Evolutionary conservation across 2,113 vertebrate species (phyloP).

Genomic region (Glaucomys volans): DNA sequence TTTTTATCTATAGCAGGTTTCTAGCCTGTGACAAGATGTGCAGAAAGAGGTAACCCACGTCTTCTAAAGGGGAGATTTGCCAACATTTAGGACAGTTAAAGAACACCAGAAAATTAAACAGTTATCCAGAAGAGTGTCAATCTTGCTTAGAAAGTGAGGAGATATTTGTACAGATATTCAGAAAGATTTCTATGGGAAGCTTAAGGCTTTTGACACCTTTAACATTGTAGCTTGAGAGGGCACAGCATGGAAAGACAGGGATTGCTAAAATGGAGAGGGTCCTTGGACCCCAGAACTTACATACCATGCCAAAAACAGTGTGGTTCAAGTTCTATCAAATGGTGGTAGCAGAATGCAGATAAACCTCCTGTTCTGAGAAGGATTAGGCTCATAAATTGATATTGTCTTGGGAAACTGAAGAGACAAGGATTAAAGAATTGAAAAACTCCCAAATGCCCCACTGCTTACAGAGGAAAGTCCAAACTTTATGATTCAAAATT

Average conservation of each 20-base stretch:
- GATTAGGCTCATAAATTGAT: too few relatives aligned
- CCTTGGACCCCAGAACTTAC: accelerated
- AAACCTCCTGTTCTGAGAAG: not conserved
- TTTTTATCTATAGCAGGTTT: not conserved
- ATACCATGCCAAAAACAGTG: not conserved
- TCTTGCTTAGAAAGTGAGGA: not conserved
- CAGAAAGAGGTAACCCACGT: not conserved
- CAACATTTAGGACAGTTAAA: not conserved
- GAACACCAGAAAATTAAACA: not conserved
- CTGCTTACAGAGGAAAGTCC: not conserved
- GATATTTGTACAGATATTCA: not conserved
- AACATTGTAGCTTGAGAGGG: not conserved
- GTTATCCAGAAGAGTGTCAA: not conserved
- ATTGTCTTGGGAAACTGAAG: not conserved
- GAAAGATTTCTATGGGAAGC: not conserved
- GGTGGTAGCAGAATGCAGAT: not conserved
- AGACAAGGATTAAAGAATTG: not conserved
- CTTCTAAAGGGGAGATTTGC: not conserved
- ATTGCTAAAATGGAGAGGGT: not conserved
- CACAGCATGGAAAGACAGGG: not conserved
- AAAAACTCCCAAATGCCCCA: not conserved
- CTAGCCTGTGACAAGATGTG: not conserved
- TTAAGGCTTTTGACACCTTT: not conserved
- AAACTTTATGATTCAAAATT: not conserved
- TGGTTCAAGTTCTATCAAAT: not conserved